These are phyloP conservation scores for Drosophila picticornis DNA, from an alignment of 2,888 invertebrate genomes.

Conservation along the genomic window DNA sequence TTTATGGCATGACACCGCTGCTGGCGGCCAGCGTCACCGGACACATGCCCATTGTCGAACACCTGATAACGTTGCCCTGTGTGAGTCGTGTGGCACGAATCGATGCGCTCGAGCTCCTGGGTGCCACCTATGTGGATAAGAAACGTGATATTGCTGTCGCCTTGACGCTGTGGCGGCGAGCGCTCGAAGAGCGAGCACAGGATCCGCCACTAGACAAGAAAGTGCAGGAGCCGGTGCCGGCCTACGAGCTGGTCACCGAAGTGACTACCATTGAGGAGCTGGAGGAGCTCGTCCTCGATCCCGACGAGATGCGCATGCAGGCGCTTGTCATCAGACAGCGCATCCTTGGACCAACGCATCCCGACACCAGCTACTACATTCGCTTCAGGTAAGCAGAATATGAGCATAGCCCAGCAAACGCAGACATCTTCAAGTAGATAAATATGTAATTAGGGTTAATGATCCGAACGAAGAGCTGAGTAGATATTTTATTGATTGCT, in stretches of 20 bases:
- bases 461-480: neutral
- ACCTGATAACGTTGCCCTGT: constrained; percentile 91
- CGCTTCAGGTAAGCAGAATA: constrained; percentile 87
- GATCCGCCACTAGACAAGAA: constrained; percentile 91
- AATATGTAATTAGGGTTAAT: neutral
- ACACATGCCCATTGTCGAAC: constrained; percentile 96
- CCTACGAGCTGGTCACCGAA: constrained; percentile 95
- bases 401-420: neutral
- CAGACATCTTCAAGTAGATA: neutral
- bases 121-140: constrained; percentile 98
- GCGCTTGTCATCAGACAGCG: constrained; percentile 95
- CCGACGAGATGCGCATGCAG: constrained; percentile 98
- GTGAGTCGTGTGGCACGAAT: constrained; percentile 93
- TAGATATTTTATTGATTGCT: neutral
- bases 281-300: constrained; percentile 95
- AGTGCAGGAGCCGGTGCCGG: constrained; percentile 90
- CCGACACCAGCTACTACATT: constrained; percentile 98
- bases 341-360: constrained; percentile 96
- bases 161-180: constrained; percentile 94
- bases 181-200: constrained; percentile 93
- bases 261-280: constrained; percentile 91
- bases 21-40: constrained; percentile 97
- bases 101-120: constrained; percentile 95
- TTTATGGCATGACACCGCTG: constrained; percentile 98
- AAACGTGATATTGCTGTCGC: constrained; percentile 97